phyloP scores from a whole-genome alignment of 2,888 invertebrate species.

The Choristoneura rosaceana region DNA sequence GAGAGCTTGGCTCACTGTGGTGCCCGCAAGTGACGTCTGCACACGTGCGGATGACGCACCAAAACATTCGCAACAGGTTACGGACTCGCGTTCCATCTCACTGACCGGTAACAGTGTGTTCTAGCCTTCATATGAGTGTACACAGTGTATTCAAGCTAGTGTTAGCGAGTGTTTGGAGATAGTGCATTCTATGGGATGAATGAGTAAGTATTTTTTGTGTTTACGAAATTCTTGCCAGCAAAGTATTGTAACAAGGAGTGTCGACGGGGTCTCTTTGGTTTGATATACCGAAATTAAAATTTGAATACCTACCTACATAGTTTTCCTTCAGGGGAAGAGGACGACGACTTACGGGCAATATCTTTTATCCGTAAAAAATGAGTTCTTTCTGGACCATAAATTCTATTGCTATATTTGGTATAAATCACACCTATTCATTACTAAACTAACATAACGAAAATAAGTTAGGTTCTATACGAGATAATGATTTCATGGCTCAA shows the following conservation, averaged over 20 bases:
- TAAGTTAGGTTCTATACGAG: not conserved
- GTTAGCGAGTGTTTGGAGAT: not conserved
- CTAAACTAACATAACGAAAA: conserved; percentile 5
- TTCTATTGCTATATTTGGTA: not conserved
- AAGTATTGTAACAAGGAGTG: not conserved
- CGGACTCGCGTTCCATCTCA: conserved; percentile 10
- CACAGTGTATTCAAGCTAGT: not conserved
- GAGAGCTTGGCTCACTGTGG: conserved; percentile 64
- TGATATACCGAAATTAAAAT: not conserved
- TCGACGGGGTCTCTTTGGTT: not conserved
- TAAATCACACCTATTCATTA: not conserved
- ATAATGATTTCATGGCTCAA: conserved; percentile 26
- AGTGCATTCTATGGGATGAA: not conserved
- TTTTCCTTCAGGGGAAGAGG: no score
- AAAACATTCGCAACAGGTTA: conserved; percentile 52
- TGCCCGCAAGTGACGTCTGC: conserved; percentile 71
- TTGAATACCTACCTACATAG: no score
- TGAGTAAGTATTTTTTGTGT: not conserved
- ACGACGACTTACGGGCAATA: no score
- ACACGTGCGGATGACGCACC: conserved; percentile 73
- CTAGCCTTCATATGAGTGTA: conserved; percentile 7
- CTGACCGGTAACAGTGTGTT: conserved; percentile 21
- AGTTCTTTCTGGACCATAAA: no score
- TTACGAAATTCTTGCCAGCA: not conserved
- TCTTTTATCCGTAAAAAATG: no score